Percentiles rank a stretch among this genome's conserved stretches.
phyloP scores from a whole-genome alignment of 2,113 vertebrate species.

The Onychostruthus taczanowskii region DNA sequence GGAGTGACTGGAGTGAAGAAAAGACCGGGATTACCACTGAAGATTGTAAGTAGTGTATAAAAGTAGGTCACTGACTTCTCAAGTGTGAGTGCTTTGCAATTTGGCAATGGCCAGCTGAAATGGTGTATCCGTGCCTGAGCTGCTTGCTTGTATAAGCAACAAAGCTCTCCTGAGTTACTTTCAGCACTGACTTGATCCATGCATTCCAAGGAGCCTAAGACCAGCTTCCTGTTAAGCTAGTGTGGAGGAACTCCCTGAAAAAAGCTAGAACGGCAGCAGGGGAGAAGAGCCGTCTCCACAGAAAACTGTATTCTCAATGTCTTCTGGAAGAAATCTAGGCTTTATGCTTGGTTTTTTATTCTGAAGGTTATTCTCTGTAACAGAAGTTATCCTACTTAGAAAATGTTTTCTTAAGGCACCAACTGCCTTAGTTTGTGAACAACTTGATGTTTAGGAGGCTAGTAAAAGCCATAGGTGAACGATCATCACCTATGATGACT shows the following conservation, averaged over 20 bases:
- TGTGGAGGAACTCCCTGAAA: neutral
- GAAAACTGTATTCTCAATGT: neutral
- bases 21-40: conserved; percentile 75
- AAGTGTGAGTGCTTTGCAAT: neutral
- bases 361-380: neutral
- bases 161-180: neutral
- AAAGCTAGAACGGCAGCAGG: rapidly evolving
- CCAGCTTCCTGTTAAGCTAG: neutral
- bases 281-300: neutral
- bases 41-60: conserved; percentile 76
- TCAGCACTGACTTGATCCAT: rapidly evolving
- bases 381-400: neutral
- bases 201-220: neutral
- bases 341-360: neutral
- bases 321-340: neutral
- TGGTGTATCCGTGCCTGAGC: neutral
- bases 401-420: neutral
- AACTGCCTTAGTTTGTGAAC: neutral
- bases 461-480: neutral
- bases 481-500: neutral
- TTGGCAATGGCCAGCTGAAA: neutral
- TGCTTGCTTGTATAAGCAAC: neutral
- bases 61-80: neutral
- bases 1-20: conserved; percentile 90
- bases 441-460: neutral